phyloP scores from a whole-genome alignment of 2,797 vertebrate genomes.

The Cephalopachus bancanus region DNA sequence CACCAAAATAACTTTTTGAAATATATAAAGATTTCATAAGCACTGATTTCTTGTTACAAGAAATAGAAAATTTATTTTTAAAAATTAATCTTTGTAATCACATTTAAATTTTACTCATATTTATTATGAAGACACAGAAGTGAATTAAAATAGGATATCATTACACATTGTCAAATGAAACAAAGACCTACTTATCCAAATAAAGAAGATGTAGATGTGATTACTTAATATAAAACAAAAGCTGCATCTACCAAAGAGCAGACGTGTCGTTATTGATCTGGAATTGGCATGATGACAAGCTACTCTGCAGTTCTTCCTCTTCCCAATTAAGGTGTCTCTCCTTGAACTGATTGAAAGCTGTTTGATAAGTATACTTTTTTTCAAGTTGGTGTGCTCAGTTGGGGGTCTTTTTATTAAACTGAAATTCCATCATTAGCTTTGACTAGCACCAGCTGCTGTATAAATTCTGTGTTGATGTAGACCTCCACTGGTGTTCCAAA shows the following conservation, averaged over 20 bases:
- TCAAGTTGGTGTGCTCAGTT: slow-evolving; percentile 78
- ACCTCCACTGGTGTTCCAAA: slow-evolving; percentile 74
- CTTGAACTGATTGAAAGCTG: slow-evolving; percentile 84
- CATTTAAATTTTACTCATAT: slow-evolving; percentile 40
- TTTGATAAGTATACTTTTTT: slow-evolving; percentile 82
- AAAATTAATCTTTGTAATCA: slow-evolving; percentile 23
- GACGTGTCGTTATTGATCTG: slow-evolving; percentile 68
- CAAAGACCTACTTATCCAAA: slow-evolving; percentile 42
- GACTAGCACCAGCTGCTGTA: slow-evolving; percentile 81
- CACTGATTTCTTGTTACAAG: slow-evolving; percentile 19
- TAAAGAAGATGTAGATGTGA: not conserved
- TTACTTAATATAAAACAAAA: slow-evolving; percentile 21
- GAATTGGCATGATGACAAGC: slow-evolving; percentile 77
- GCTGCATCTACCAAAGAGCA: slow-evolving; percentile 14
- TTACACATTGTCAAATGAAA: slow-evolving; percentile 37
- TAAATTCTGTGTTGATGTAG: slow-evolving; percentile 76
- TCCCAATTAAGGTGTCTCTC: slow-evolving; percentile 83
- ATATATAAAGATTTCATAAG: slow-evolving; percentile 1
- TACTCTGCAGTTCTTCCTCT: slow-evolving; percentile 73
- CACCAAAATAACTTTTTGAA: slow-evolving; percentile 36
- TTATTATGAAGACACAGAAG: slow-evolving; percentile 6
- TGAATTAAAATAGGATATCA: not conserved
- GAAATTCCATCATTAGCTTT: slow-evolving; percentile 81
- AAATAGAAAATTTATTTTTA: slow-evolving; percentile 12
- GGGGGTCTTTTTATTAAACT: slow-evolving; percentile 83